Conservation (phyloP, 2,888 invertebrate genomes). For the Hirudinaria manillensis region DNA sequence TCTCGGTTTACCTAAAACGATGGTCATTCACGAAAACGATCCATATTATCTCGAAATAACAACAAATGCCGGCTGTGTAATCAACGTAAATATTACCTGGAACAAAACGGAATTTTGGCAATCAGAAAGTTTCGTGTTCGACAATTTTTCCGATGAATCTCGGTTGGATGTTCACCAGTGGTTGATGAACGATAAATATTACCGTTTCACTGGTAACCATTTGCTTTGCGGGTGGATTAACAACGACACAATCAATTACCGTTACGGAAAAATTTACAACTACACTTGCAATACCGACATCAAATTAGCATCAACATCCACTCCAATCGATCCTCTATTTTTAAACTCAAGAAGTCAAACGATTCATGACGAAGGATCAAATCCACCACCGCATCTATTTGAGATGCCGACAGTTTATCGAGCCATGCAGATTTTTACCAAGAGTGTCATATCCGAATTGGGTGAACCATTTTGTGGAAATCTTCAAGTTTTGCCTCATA, state of each 20-base stretch:
- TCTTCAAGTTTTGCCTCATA: background rate
- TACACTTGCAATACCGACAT: slow-evolving; percentile 9
- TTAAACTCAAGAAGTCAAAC: background rate
- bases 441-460: background rate
- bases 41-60: too few relatives aligned
- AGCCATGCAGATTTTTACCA: background rate
- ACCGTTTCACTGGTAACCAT: background rate
- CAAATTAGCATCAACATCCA: background rate
- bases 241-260: background rate
- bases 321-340: background rate
- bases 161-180: too few relatives aligned
- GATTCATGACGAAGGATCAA: background rate
- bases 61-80: too few relatives aligned
- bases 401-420: background rate
- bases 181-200: background rate
- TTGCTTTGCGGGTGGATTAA: background rate
- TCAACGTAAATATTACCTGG: too few relatives aligned
- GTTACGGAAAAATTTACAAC: background rate
- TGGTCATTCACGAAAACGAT: too few relatives aligned
- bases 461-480: background rate
- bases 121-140: too few relatives aligned
- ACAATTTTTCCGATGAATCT: too few relatives aligned
- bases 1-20: too few relatives aligned
- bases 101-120: too few relatives aligned
- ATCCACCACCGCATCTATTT: background rate